These are phyloP conservation scores for Gallinago jamesoni DNA, from an alignment of 2,113 vertebrate species.

Conservation along the genomic window DNA sequence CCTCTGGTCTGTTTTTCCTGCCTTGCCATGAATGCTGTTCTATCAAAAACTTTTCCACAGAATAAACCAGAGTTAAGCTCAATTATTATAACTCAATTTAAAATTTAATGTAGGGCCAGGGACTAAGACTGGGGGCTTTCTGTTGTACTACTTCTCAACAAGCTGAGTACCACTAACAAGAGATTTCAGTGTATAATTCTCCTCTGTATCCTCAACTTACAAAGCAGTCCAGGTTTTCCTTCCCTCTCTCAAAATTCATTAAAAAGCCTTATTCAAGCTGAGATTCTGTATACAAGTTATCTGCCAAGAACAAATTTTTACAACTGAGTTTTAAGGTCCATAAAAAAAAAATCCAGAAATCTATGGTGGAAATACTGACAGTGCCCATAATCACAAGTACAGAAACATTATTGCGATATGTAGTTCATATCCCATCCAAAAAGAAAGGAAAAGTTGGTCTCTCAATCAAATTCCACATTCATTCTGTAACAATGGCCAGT, in stretches of 20 bases:
- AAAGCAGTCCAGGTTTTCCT: neutral
- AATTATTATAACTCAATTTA: neutral
- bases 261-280: conserved; percentile 27
- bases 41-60: conserved; percentile 10
- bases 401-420: conserved; percentile 55
- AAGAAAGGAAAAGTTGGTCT: conserved; percentile 16
- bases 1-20: neutral
- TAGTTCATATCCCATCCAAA: conserved; percentile 53
- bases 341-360: conserved; percentile 35
- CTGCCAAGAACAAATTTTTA: conserved; percentile 75
- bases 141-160: neutral
- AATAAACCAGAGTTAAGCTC: neutral
- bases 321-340: conserved; percentile 65
- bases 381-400: conserved; percentile 40
- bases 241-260: conserved; percentile 14
- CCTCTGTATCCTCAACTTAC: neutral
- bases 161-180: neutral
- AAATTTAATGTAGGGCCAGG: neutral
- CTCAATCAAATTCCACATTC: neutral
- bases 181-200: neutral
- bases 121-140: neutral
- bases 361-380: conserved; percentile 76
- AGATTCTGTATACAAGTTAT: conserved; percentile 67
- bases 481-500: conserved; percentile 13
- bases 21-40: neutral